These are phyloP conservation scores for Brachionus rotundiformis DNA, from an alignment of 1,140 invertebrate species.

Conservation along the genomic window DNA sequence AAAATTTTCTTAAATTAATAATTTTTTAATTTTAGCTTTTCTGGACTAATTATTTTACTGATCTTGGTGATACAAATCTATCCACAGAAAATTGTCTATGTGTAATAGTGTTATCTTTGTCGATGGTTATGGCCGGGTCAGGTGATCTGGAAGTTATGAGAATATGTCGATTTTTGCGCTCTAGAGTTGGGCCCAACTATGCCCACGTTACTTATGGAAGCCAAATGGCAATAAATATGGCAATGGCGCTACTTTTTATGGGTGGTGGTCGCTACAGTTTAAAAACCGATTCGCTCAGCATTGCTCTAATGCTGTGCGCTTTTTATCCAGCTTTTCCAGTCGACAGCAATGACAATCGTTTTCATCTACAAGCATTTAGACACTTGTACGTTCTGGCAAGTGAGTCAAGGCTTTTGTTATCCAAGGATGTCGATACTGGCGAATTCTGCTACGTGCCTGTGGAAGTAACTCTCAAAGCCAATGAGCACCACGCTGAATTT, in stretches of 20 bases:
- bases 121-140: constrained; percentile 82
- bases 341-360: constrained; percentile 89
- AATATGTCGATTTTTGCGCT: constrained; percentile 78
- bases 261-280: constrained; percentile 85
- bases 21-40: constrained; percentile 1
- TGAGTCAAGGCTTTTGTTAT: constrained; percentile 81
- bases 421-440: constrained; percentile 78
- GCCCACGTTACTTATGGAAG: constrained; percentile 80
- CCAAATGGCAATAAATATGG: constrained; percentile 90
- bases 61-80: constrained; percentile 8
- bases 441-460: constrained; percentile 62
- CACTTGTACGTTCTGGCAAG: constrained; percentile 91
- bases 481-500: constrained; percentile 29
- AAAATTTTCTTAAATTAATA: background rate
- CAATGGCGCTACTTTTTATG: constrained; percentile 85
- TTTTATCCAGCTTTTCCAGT: constrained; percentile 95
- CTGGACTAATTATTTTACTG: constrained; percentile 47
- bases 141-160: constrained; percentile 83
- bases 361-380: constrained; percentile 85
- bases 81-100: constrained; percentile 45
- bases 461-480: constrained; percentile 44
- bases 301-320: constrained; percentile 84
- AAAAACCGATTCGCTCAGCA: constrained; percentile 76
- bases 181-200: constrained; percentile 65
- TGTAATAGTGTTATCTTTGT: constrained; percentile 46